Evolutionary conservation across 30 jellyfish, hydroid and myxozoan genomes (phyloP), one percentile per base, ranked within the genome.

Genomic region (Pelagia noctiluca): DNA sequence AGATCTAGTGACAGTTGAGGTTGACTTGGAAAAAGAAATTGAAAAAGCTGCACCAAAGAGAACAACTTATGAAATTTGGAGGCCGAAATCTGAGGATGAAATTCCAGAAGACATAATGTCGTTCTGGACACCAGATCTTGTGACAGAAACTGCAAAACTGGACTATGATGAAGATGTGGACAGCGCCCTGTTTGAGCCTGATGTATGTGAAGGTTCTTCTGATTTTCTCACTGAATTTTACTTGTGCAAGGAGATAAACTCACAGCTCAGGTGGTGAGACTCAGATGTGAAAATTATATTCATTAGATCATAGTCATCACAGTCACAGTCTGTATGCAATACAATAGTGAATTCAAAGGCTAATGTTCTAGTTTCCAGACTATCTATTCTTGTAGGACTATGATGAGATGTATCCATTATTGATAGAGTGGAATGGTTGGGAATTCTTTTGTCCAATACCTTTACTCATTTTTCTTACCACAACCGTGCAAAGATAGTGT

Each of bases 111-210:
- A 70, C 16, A 70, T 70, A 2, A 70, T 70, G 82, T 36, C 89
- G 33, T 86, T 86, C 31, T 86, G 87, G 86, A 74, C 90, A 21
- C 80, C 36, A 19, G 89, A 86, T 86, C 81, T 86, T 16, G 33
- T 86, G 0, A 86, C 96, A 12, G 96, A 86, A 24, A 75, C 25
- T 31, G 89, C 96, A 0, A 76, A 86, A 47, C 30, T 86, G 24
- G 89, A 86, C 46, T 86, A 38, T 49, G 90, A 86, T 36, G 61
- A 52, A 31, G 84, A 64, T 62, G 24, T 82, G 5, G 84, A 69
- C 29, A 33, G 42, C 35, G 16, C 74, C 24, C 3, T 67, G 4
- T 46, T 71, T 24, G 96, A 86, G 32, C 89, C 92, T 29, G 74
- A 82, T 35, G 63, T 75, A 26, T 37, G 71, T 13, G 37, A 33